Base-by-base conservation (phyloP, 2,797 vertebrate genomes). In the Pterois miles region DNA sequence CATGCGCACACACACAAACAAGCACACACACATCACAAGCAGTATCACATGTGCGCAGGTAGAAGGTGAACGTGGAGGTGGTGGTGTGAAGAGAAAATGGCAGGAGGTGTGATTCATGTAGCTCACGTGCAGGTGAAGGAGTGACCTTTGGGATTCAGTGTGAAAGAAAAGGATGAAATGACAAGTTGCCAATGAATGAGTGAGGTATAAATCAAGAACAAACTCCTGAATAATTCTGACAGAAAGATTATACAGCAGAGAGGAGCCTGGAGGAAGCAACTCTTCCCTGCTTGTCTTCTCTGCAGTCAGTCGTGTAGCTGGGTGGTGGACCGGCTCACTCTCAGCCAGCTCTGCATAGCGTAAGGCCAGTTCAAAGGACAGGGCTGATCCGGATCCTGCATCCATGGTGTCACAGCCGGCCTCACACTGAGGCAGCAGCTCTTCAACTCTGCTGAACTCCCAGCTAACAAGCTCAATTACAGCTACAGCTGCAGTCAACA, bases 401-500 rank as follows among this genome's bases (percentile, higher is more conserved):
- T 53, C 76, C 72, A 4, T 43, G 65, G 40, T 53, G 60, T 78
- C 56, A 31, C 62, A 59, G 74, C 12, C 27, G 16, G 70, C 48
- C 14, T 71, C 78, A 52, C 1, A 14, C 43, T 22, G 71, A 62
- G 80, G 70, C 80, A 9, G 54, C 43, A 8, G 25, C 36, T 56
- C 64, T 79, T 79, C 25, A 68, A 81, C 59, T 75, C 50, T 16
- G 65, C 16, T 64, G 63, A 77, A 29, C 63, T 77, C 60, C 60
- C 75, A 52, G 65, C 80, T 85, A 87, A 81, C 75, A 74, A 80
- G 74, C 74, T 82, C 74, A 58, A 33, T 74, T 83, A 71, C 57
- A 59, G 65, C 7, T 10, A 10, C 48, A n/a, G 20, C 48, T 48
- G 20, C 46, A n/a, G 46, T 18, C 13, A 54, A 65, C 59, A 10